These are phyloP conservation scores for Atherinomorus stipes DNA, from an alignment of 2,113 vertebrate genomes.

Conservation along the genomic window DNA sequence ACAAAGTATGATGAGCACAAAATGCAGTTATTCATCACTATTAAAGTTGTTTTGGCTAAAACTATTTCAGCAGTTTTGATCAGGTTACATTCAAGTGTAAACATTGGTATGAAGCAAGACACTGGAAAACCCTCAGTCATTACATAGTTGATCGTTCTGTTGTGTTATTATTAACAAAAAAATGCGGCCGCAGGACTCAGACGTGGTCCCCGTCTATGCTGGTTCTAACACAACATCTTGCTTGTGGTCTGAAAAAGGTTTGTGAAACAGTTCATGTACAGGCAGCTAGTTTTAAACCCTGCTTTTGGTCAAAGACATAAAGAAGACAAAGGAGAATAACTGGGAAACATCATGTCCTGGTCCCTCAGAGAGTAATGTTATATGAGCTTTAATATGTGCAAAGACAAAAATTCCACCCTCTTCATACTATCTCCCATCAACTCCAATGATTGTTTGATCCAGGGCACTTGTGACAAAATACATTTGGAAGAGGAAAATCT, in stretches of 20 bases:
- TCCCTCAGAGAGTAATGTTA: constrained; percentile 30
- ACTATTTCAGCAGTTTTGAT: constrained; percentile 62
- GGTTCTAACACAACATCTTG: constrained; percentile 48
- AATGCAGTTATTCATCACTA: constrained; percentile 57
- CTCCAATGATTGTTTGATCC: constrained; percentile 62
- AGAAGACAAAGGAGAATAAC: constrained; percentile 17
- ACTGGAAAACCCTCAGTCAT: constrained; percentile 48
- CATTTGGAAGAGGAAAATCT: constrained; percentile 54
- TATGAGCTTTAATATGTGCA: constrained; percentile 55
- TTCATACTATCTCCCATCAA: not conserved
- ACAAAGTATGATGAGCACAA: constrained; percentile 59
- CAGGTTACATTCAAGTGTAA: constrained; percentile 83
- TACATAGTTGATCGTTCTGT: constrained; percentile 29
- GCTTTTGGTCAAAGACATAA: constrained; percentile 50
- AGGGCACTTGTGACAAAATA: constrained; percentile 83
- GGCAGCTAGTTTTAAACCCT: constrained; percentile 45
- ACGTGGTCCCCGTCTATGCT: constrained; percentile 59
- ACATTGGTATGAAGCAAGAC: constrained; percentile 79
- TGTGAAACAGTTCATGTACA: constrained; percentile 16
- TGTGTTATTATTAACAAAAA: constrained; percentile 29
- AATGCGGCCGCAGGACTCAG: constrained; percentile 53
- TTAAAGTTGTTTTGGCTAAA: constrained; percentile 72
- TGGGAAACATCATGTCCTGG: constrained; percentile 24
- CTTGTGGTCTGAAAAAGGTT: constrained; percentile 31
- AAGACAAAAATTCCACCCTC: constrained; percentile 38